phyloP scores from a whole-genome alignment of 2,888 invertebrate species.

The Dicycla oo region DNA sequence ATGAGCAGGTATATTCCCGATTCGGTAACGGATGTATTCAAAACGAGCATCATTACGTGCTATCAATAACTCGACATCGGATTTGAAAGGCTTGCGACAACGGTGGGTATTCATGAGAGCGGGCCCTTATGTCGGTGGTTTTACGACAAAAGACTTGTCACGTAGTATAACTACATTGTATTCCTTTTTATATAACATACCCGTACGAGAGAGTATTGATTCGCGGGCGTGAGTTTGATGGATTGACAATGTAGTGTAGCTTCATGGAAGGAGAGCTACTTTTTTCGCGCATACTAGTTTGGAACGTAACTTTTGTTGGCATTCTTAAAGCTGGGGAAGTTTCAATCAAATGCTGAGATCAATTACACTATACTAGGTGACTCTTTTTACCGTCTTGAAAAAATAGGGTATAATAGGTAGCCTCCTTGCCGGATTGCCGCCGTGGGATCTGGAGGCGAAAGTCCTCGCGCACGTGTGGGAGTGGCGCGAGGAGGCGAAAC shows the following conservation, averaged over 20 bases:
- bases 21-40: slow-evolving; percentile 66
- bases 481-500: too few relatives aligned
- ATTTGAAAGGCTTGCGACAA: slow-evolving; percentile 67
- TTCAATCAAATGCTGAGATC: slow-evolving; percentile 29
- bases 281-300: slow-evolving; percentile 32
- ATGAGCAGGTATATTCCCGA: slow-evolving; percentile 58
- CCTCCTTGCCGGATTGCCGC: too few relatives aligned
- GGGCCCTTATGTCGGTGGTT: slow-evolving; percentile 69
- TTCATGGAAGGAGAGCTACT: slow-evolving; percentile 27
- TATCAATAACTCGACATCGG: slow-evolving; percentile 73
- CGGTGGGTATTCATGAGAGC: slow-evolving; percentile 53
- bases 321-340: neutral
- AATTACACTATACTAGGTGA: slow-evolving; percentile 12
- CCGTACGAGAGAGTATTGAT: slow-evolving; percentile 58
- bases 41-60: slow-evolving; percentile 72
- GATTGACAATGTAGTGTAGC: slow-evolving; percentile 51
- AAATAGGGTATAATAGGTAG: too few relatives aligned
- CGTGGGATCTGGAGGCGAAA: too few relatives aligned
- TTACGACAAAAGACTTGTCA: slow-evolving; percentile 72
- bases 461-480: too few relatives aligned
- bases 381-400: too few relatives aligned
- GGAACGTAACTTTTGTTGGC: slow-evolving; percentile 32
- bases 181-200: slow-evolving; percentile 67
- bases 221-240: slow-evolving; percentile 54
- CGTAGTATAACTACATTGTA: slow-evolving; percentile 67